Conservation (phyloP, 35 echinoderm and acorn worm species). For the Acanthaster planci region DNA sequence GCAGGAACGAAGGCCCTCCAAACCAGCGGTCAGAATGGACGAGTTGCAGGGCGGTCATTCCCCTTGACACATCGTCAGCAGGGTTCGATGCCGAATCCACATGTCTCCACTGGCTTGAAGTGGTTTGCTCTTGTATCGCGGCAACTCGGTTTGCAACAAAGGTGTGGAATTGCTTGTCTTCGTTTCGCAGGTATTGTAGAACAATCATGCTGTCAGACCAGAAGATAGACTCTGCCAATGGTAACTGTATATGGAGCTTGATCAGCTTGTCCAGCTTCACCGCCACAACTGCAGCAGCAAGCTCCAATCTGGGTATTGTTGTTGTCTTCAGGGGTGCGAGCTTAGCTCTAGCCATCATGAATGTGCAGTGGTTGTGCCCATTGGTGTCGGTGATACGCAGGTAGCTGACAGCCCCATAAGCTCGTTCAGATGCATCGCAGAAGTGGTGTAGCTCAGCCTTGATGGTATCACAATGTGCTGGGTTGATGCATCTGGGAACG, state of each 20-base stretch:
- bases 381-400: not conserved
- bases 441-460: conserved; percentile 27
- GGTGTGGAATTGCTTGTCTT: conserved; percentile 39
- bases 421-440: conserved; percentile 50
- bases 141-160: conserved; percentile 62
- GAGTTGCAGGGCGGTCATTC: conserved; percentile 22
- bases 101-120: conserved; percentile 56
- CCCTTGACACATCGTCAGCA: conserved; percentile 68
- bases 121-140: conserved; percentile 39
- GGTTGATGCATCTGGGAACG: conserved; percentile 28
- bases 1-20: conserved; percentile 44
- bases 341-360: conserved; percentile 30
- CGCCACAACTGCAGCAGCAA: conserved; percentile 49
- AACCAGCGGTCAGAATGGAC: conserved; percentile 16
- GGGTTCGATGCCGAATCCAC: conserved; percentile 43
- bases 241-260: conserved; percentile 31
- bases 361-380: conserved; percentile 13
- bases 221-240: conserved; percentile 10
- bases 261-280: conserved; percentile 33
- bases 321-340: conserved; percentile 45
- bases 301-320: conserved; percentile 57
- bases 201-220: conserved; percentile 60
- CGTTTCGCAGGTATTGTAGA: conserved; percentile 48
- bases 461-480: conserved; percentile 25
- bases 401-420: conserved; percentile 43